Evolutionary conservation across 30 jellyfish, hydroid and myxozoan genomes (phyloP).

Genomic region (Aurelia aurita): DNA sequence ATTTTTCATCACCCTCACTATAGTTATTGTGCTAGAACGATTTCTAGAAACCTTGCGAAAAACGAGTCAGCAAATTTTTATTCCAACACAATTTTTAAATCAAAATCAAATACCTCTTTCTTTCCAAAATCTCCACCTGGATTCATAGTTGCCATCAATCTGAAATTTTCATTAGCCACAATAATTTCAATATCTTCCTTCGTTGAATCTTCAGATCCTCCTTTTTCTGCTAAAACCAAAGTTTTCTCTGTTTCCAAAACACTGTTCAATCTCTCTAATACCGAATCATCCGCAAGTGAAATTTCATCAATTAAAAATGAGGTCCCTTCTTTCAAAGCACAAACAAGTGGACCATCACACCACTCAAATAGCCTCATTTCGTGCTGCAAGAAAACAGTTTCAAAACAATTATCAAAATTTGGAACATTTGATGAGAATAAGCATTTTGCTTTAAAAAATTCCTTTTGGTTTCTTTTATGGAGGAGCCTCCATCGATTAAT

Average conservation of each 20-base stretch:
- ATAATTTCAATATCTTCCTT: conserved; percentile 72
- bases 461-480: no score
- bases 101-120: conserved; percentile 72
- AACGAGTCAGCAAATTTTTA: no score
- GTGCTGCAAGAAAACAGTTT: conserved; percentile 19
- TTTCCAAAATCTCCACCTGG: conserved; percentile 99
- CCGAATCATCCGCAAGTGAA: conserved; percentile 99
- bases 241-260: conserved; percentile 86
- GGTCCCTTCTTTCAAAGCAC: conserved; percentile 92
- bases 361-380: conserved; percentile 88
- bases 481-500: no score
- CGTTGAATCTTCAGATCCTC: conserved; percentile 52
- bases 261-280: conserved; percentile 93
- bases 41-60: no score
- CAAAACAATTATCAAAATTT: neutral
- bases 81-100: no score
- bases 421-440: no score
- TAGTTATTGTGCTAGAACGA: no score
- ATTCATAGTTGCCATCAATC: conserved; percentile 96
- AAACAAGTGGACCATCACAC: conserved; percentile 97
- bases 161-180: conserved; percentile 73
- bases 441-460: no score
- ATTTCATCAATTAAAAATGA: conserved; percentile 93
- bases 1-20: no score
- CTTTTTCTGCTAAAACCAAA: conserved; percentile 93